phyloP scores from a whole-genome alignment of 2,113 vertebrate genomes.

The Paramisgurnus dabryanus region DNA sequence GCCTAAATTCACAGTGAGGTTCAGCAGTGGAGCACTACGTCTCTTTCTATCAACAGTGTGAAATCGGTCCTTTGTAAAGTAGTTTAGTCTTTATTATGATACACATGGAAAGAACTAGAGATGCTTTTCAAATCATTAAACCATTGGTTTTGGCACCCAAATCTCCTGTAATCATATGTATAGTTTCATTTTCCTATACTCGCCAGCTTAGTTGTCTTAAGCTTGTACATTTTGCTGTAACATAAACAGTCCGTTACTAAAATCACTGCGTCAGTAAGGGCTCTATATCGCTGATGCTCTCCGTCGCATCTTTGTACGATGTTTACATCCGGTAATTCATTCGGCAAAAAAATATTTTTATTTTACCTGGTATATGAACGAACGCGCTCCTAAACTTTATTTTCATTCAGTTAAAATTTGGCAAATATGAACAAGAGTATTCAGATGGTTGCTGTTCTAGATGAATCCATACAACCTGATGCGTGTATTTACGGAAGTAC shows the following conservation, averaged over 20 bases:
- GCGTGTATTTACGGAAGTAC: slow-evolving; percentile 55
- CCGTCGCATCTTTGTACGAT: neutral
- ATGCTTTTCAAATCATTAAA: neutral
- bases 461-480: slow-evolving; percentile 37
- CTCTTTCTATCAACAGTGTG: neutral
- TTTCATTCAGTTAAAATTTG: neutral
- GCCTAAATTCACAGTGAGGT: neutral
- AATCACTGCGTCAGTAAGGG: neutral
- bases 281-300: neutral
- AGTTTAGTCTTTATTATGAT: slow-evolving; percentile 4
- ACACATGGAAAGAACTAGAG: neutral
- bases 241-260: neutral
- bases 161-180: neutral
- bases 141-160: neutral
- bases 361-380: slow-evolving; percentile 7
- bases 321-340: slow-evolving; percentile 10
- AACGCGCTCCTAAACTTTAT: neutral
- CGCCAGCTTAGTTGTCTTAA: neutral
- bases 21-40: neutral
- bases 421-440: slow-evolving; percentile 8
- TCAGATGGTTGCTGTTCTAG: slow-evolving; percentile 21
- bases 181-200: neutral
- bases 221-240: neutral
- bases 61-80: neutral
- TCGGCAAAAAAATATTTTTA: neutral